Conservation (phyloP, 2,888 invertebrate genomes). For the Scaptomyza reducta region DNA sequence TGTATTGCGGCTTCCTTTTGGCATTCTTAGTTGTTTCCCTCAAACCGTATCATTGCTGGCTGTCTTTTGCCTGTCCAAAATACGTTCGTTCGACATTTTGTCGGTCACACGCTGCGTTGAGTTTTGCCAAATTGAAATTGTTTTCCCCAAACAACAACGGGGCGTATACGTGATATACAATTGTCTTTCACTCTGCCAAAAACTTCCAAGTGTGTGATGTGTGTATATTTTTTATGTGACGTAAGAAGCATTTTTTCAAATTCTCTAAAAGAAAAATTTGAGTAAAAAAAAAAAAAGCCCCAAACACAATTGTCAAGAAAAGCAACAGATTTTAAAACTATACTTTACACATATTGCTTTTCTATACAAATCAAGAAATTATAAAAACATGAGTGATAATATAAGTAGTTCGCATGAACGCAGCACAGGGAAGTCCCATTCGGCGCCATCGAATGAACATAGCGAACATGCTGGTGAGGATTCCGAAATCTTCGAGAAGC, state of each 20-base stretch:
- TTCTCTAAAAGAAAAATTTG: too few relatives aligned
- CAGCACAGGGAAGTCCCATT: background rate
- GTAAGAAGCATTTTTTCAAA: background rate
- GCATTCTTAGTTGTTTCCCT: conserved; percentile 4
- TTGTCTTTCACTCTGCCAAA: conserved; percentile 44
- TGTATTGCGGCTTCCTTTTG: conserved; percentile 24
- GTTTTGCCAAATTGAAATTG: conserved; percentile 76
- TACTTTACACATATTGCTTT: background rate
- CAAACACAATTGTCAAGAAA: background rate
- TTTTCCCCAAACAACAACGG: conserved; percentile 61
- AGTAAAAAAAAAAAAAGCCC: background rate
- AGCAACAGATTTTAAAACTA: background rate
- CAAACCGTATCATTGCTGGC: background rate
- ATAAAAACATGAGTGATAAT: background rate
- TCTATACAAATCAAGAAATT: background rate
- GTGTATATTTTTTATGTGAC: background rate
- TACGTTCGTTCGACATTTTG: conserved; percentile 73
- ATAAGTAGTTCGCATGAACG: background rate
- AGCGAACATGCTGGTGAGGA: background rate
- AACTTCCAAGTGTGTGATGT: background rate
- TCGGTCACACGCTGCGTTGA: conserved; percentile 65
- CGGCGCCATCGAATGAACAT: background rate
- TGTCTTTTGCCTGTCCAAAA: conserved; percentile 35
- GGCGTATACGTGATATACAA: conserved; percentile 29
- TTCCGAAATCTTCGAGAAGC: background rate